These are phyloP conservation scores for Coptodon rendalli DNA, from an alignment of 2,113 vertebrate species.

Conservation along the genomic window DNA sequence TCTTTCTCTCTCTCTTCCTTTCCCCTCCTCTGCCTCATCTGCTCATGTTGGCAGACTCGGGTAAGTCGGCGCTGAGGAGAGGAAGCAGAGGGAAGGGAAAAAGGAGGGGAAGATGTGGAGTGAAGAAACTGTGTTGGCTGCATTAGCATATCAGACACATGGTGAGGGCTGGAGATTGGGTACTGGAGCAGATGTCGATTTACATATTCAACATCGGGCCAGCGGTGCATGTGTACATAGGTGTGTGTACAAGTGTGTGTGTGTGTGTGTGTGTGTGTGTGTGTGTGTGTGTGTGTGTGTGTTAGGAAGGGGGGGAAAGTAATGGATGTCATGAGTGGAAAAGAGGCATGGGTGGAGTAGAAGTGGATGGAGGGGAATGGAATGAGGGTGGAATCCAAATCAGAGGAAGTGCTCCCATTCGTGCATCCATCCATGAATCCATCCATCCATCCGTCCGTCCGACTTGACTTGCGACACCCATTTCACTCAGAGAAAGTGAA, in stretches of 20 bases:
- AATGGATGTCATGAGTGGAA: slow-evolving; percentile 44
- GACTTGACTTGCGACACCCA: neutral
- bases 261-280: slow-evolving; percentile 6
- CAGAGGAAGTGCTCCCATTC: neutral
- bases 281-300: neutral
- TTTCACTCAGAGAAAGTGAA: neutral
- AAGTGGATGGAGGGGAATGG: slow-evolving; percentile 15
- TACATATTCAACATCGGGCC: slow-evolving; percentile 72
- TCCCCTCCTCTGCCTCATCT: slow-evolving; percentile 51
- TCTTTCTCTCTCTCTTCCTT: neutral
- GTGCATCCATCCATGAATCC: neutral
- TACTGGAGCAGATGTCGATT: slow-evolving; percentile 77
- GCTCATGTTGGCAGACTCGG: slow-evolving; percentile 54
- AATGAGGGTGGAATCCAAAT: slow-evolving; percentile 33
- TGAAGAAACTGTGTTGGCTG: slow-evolving; percentile 48
- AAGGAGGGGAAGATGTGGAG: slow-evolving; percentile 39
- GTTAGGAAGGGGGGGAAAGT: neutral
- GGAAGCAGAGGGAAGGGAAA: slow-evolving; percentile 38
- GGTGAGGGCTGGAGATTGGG: slow-evolving; percentile 68
- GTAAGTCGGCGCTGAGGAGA: slow-evolving; percentile 16
- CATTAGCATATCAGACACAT: slow-evolving; percentile 77
- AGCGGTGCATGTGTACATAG: slow-evolving; percentile 48
- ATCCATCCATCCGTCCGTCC: neutral
- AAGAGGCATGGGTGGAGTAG: slow-evolving; percentile 37
- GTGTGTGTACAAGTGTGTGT: slow-evolving; percentile 28